Evolutionary conservation across 2,113 vertebrate species (phyloP), one percentile per base, ranked within the genome.

Genomic region (Scophthalmus maximus): DNA sequence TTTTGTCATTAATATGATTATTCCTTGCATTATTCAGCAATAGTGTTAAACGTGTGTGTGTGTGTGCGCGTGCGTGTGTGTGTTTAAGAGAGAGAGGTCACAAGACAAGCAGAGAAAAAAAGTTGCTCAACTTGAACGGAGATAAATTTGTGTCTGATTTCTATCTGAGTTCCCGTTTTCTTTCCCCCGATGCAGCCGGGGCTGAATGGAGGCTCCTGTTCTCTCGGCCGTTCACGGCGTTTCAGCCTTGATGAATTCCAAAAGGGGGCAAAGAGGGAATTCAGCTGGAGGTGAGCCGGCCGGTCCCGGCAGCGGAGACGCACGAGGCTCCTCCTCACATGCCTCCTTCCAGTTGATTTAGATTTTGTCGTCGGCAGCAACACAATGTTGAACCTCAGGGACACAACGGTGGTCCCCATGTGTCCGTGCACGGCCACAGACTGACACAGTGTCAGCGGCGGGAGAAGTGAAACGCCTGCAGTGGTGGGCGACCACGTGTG

Each of bases 131-230:
- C 22, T 71, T 26, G 27, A 60, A 78, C 76, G 5, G 1, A 82
- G 73, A 78, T 77, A 27, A 40, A 40, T 78, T 68, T 57, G 42
- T 61, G 2, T 67, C 50, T 47, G 78, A 78, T 84, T 79, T 78
- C 17, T 68, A 76, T 85, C 78, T 25, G 57, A 78, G 56, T 38
- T 56, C 5, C 0, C 30, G 20, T 69, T 69, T 71, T 30, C 59
- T 83, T 73, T 47, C n/a, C n/a, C n/a, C n/a, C n/a, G 64, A 34
- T 0, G 42, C 38, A 30, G 53, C 51, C 59, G 7, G 57, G 0
- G 6, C 40, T 85, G 84, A 88, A 88, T 80, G 55, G 80, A 50
- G 22, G 57, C 66, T 25, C 46, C 74, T 88, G 84, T 88, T 83
- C 75, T 81, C 56, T 8, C 14, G 1, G 5, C 10, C 0, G 5